Percentiles rank a stretch among this genome's conserved stretches.
These are phyloP conservation scores for Erethizon dorsatum DNA, from an alignment of 2,797 vertebrate species.

Conservation along the genomic window DNA sequence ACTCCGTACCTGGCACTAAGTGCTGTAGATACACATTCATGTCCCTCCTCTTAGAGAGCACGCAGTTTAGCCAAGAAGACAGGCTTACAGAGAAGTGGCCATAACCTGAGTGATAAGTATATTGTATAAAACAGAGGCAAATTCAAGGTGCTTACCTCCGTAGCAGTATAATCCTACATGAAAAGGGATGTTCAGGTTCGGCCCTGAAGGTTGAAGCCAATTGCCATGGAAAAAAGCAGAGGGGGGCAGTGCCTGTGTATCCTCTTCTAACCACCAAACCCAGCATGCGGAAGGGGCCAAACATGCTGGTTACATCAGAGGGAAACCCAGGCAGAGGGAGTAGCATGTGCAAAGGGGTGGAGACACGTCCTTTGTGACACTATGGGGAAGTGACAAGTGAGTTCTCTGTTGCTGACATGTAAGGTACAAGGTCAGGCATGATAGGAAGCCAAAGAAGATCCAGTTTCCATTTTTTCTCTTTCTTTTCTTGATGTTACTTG, in stretches of 20 bases:
- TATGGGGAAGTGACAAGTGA: not conserved
- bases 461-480: not conserved
- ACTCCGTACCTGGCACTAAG: not conserved
- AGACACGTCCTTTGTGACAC: accelerated
- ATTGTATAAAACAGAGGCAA: not conserved
- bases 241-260: not conserved
- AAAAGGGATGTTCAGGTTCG: not conserved
- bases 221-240: not conserved
- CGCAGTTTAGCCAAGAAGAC: not conserved
- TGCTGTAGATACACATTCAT: not conserved
- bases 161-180: not conserved
- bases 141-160: not conserved
- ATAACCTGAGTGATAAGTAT: not conserved
- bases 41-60: not conserved
- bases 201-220: not conserved
- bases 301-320: not conserved
- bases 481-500: not conserved
- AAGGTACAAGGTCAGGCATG: not conserved
- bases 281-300: not conserved
- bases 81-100: not conserved
- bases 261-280: not conserved
- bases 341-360: accelerated
- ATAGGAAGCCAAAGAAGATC: not conserved
- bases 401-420: not conserved
- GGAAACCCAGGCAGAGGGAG: not conserved